Percentiles rank a stretch among this genome's conserved stretches.
phyloP scores from a whole-genome alignment of 2,797 vertebrate genomes.

The Sebastes wilsoni region DNA sequence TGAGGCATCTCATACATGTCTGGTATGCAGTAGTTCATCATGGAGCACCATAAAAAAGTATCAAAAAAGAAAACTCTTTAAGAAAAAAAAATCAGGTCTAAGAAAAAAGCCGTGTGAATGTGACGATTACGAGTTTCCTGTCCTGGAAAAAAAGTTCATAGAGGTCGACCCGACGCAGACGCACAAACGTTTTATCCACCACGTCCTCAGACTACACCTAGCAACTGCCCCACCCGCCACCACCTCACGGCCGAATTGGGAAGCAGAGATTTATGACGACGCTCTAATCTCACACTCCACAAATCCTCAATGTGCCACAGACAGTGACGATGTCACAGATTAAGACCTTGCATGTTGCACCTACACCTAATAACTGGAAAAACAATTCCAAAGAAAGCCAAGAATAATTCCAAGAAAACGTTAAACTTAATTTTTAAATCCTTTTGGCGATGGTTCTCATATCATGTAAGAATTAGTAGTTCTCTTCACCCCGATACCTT shows the following conservation, averaged over 20 bases:
- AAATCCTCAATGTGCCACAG: conserved; percentile 87
- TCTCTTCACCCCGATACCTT: neutral
- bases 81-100: neutral
- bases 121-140: neutral
- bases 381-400: neutral
- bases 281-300: conserved; percentile 91
- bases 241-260: conserved; percentile 82
- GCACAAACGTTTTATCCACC: conserved; percentile 80
- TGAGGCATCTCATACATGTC: conserved; percentile 91
- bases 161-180: conserved; percentile 72
- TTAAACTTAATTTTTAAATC: neutral
- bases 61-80: neutral
- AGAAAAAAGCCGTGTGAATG: neutral
- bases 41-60: conserved; percentile 9
- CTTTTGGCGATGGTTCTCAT: neutral
- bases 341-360: conserved; percentile 51
- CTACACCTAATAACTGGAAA: neutral
- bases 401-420: neutral
- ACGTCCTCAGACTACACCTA: conserved; percentile 71
- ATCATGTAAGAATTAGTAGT: neutral
- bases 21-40: conserved; percentile 92
- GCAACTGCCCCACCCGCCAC: conserved; percentile 70
- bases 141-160: neutral
- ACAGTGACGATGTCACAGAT: conserved; percentile 73
- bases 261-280: conserved; percentile 91